phyloP scores from a whole-genome alignment of 2,113 vertebrate genomes.

The Rynchops niger region DNA sequence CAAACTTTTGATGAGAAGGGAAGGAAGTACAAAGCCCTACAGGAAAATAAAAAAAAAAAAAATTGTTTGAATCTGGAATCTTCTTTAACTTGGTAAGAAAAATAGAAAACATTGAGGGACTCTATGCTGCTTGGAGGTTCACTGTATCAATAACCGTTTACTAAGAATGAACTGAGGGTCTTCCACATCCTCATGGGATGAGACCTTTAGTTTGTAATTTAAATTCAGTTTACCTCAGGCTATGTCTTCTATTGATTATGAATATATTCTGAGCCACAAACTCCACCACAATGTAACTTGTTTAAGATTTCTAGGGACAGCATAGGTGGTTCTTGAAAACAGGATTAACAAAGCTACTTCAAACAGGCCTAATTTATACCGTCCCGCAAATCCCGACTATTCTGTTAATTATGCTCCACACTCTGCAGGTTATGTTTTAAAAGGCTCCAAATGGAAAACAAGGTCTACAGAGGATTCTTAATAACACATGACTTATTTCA shows the following conservation, averaged over 20 bases:
- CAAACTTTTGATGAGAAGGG: background rate
- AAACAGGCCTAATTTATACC: background rate
- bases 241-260: conserved; percentile 25
- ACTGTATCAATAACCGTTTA: background rate
- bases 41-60: background rate
- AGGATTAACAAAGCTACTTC: conserved; percentile 28
- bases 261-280: background rate
- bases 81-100: background rate
- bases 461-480: conserved; percentile 24
- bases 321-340: background rate
- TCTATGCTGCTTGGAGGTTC: background rate
- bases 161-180: background rate
- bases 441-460: conserved; percentile 47
- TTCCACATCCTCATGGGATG: background rate
- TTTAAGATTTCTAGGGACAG: background rate
- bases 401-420: conserved; percentile 14
- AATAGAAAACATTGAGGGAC: background rate
- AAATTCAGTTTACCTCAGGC: conserved; percentile 32
- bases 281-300: background rate
- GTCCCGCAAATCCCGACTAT: background rate
- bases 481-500: conserved; percentile 44
- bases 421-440: conserved; percentile 34
- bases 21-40: background rate
- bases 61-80: background rate
- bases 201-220: conserved; percentile 15